Base-by-base conservation (phyloP, 1,140 invertebrate species). In the Bombus turneri region DNA sequence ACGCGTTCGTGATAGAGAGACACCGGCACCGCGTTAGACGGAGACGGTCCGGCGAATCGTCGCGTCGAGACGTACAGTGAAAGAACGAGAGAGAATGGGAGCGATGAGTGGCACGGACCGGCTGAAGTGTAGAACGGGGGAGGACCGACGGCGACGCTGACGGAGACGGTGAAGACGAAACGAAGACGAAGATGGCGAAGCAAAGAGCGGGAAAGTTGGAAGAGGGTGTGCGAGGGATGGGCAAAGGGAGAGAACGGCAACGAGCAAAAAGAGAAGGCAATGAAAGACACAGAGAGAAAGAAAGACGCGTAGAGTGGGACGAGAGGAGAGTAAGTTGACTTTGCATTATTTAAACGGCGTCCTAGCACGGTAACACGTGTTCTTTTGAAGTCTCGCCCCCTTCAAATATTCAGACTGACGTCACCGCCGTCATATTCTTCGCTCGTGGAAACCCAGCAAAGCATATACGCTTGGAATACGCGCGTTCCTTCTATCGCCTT, bases 321-420 rank as follows among this genome's bases (percentile, higher is more conserved):
- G 88, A 87, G 72, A 83, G 88, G 83, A 92, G 93, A 93, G 92
- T 94, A 94, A 95, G 94, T 95, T 94, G 93, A 94, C 94, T 94
- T 93, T 95, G 94, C 94, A 95, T 95, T 94, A 95, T 95, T 95
- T 95, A 95, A 94, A 92, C 92, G 93, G 92, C 93, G 93, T 95
- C 92, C 93, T 94, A 93, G 91, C 93, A 91, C 91, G 89, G 93
- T 94, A 94, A 94, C 94, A 95, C 94, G 93, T 95, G 94, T 95
- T 95, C 94, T 95, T 95, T 95, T 95, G 94, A 95, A 94, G 94
- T 95, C 92, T 93, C 93, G 93, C 91, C 93, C 93, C 92, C 92
- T 94, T 95, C 89, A 95, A 95, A 95, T 95, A 95, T 95, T 95
- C 93, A 95, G 84, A 91, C 92, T 94, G 92, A 94, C 94, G 93